These are phyloP conservation scores for Hassar affinis DNA, from an alignment of 2,113 vertebrate genomes.

Conservation along the genomic window DNA sequence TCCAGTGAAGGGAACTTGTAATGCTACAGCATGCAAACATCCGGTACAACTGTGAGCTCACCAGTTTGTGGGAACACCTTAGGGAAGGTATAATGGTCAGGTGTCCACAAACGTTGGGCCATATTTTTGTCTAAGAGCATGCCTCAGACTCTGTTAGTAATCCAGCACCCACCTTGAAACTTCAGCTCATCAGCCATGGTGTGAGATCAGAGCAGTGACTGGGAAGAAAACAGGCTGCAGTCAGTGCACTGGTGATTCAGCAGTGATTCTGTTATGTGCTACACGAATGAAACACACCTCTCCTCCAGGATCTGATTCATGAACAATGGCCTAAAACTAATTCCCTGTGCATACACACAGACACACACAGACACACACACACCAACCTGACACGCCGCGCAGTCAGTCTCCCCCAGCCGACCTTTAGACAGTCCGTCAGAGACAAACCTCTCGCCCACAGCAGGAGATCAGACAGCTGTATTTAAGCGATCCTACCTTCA, in stretches of 20 bases:
- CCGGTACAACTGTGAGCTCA: background rate
- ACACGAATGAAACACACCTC: background rate
- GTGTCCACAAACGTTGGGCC: background rate
- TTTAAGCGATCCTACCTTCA: background rate
- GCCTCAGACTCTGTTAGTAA: background rate
- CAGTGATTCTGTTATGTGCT: background rate
- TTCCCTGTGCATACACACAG: background rate
- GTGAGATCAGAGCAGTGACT: background rate
- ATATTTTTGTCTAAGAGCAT: background rate
- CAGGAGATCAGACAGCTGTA: background rate
- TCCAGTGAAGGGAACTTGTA: background rate
- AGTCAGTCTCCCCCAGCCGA: background rate
- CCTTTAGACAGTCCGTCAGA: background rate
- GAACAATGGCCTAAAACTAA: background rate
- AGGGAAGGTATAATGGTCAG: background rate
- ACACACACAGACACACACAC: too few relatives aligned
- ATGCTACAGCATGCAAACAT: background rate
- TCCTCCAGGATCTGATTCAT: background rate
- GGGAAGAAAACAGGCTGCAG: background rate
- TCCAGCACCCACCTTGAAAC: conserved; percentile 75
- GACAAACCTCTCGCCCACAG: background rate
- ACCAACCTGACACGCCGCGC: conserved; percentile 32
- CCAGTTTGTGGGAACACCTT: background rate
- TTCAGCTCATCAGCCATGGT: conserved; percentile 79
- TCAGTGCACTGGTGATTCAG: too few relatives aligned